A percentile compares a stretch with the other conserved stretches of the same genome.
Evolutionary conservation across 2,113 vertebrate species (phyloP).

Genomic region (Hemichromis elongatus): DNA sequence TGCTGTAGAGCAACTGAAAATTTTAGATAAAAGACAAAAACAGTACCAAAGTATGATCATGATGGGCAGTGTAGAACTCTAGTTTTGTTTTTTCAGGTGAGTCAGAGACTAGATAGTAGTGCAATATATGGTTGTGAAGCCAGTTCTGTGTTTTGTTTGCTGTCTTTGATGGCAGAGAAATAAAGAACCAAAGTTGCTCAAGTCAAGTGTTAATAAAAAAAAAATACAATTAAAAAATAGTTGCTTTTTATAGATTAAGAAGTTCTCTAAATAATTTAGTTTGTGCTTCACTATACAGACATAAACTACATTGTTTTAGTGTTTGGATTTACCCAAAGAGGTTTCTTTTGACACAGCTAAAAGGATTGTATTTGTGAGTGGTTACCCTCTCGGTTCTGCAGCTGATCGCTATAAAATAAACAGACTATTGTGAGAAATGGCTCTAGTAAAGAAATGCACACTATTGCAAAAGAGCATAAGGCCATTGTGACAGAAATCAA

Average conservation of each 20-base stretch:
- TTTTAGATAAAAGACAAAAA: neutral
- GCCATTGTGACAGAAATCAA: conserved; percentile 26
- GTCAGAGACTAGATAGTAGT: neutral
- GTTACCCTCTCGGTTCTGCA: neutral
- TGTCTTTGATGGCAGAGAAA: neutral
- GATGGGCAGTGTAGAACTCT: neutral
- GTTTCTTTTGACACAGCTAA: neutral
- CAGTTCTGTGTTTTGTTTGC: neutral
- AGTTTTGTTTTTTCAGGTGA: conserved; percentile 31
- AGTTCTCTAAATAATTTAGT: neutral
- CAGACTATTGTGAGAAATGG: neutral
- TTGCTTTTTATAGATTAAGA: neutral
- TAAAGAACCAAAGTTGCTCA: neutral
- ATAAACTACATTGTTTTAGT: neutral
- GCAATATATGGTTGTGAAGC: neutral
- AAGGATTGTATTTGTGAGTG: neutral
- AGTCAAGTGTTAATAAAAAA: neutral
- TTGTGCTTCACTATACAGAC: neutral
- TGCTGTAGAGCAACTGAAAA: neutral
- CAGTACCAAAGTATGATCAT: neutral
- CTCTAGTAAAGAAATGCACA: conserved; percentile 13
- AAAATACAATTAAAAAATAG: neutral
- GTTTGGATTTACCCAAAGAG: neutral
- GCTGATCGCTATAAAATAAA: conserved; percentile 7
- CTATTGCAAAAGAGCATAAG: conserved; percentile 13